Percentiles rank a stretch among this genome's conserved stretches.
Conservation (phyloP, 2,888 invertebrate species). For the Capitulum mitella region DNA sequence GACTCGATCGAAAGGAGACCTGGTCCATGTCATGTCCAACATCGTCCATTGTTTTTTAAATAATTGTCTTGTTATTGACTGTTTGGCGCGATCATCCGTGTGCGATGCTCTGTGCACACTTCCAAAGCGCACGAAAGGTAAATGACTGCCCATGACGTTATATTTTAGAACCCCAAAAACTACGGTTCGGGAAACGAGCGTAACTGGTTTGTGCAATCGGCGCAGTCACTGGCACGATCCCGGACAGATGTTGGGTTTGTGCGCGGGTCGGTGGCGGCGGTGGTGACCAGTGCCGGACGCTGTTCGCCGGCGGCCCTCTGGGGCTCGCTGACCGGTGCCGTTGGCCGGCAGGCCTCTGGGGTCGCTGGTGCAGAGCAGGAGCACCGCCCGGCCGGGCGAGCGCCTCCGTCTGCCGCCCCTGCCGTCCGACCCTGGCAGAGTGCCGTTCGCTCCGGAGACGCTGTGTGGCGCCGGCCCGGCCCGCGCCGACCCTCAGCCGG, state of each 20-base stretch:
- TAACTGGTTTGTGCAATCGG: background rate
- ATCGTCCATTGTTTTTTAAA: too few species aligned
- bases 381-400: background rate
- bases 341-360: background rate
- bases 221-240: background rate
- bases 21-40: too few species aligned
- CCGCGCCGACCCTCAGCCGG: background rate
- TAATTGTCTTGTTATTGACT: too few species aligned
- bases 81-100: too few species aligned
- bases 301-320: background rate
- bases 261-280: too few species aligned
- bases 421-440: background rate
- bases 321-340: background rate
- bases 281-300: background rate
- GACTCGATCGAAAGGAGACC: too few species aligned
- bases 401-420: conserved; percentile 4
- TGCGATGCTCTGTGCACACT: too few species aligned
- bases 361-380: conserved; percentile 8
- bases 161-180: background rate
- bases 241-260: background rate
- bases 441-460: conserved; percentile 1
- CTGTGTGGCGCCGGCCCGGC: background rate
- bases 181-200: background rate
- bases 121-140: too few species aligned
- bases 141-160: too few species aligned